Evolutionary conservation across 1,140 invertebrate genomes (phyloP), one percentile per base, ranked within the genome.

Genomic region (Glossosoma conforme): DNA sequence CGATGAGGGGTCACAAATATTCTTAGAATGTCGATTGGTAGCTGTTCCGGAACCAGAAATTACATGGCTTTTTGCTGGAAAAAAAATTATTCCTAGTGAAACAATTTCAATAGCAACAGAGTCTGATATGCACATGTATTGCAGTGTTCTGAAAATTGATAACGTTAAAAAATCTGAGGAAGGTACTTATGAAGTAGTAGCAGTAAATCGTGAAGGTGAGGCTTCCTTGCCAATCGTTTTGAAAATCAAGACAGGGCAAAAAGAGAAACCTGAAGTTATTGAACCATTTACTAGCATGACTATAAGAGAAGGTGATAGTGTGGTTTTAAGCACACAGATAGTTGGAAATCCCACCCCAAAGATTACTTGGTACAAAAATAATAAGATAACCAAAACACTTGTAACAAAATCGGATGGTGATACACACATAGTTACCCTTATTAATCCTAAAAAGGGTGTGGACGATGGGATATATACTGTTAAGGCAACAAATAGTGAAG

Each of bases 1-100:
- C 1, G 79, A 89, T 55, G 87, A 92, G 72, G 82, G 82, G 18
- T 79, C 85, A 1, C 80, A 89, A 62, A 84, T 93, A 19, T 84
- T 85, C 37, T 66, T 94, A 14, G 89, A 93, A 67, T 89, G 88
- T 62, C 78, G 89, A 55, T 71, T 95, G 19, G 89, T 92, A 10
- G 91, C 90, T 9, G 85, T 93, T 55, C 91, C 91, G 2, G 90
- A 94, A 71, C 90, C 91, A 10, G 89, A 93, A 54, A 85, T 95
- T 38, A 80, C 77, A 13, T 94, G 91, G 91, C 83, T 81, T 35
- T 83, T 84, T 36, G 85, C 91, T 64, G 82, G 83, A 5, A 82
- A 82, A 59, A 79, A 82, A 61, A 70, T 91, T 17, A 76, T 82
- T n/a, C 78, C 79, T 10, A 79, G 72, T 41, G 79, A 84, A 32